Evolutionary conservation across 1,140 invertebrate genomes (phyloP), one percentile per base, ranked within the genome.

Genomic region (Conus ventricosus): DNA sequence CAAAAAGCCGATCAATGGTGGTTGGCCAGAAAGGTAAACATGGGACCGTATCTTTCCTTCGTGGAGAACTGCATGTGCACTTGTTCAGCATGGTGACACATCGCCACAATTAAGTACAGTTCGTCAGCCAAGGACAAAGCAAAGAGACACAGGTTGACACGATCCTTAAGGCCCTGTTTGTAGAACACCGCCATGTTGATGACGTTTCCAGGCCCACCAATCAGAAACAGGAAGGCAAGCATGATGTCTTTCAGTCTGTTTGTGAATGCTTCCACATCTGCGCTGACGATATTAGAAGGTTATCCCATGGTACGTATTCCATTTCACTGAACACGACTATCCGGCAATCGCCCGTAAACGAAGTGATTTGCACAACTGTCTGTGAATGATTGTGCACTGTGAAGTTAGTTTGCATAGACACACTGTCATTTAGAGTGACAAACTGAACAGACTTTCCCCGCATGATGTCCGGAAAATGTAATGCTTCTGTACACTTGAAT

Each of bases 61-160:
- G 76, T 39, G 76, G 8, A 39, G 76, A 78, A 78, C 76, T 78
- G 76, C 76, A 8, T 11, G 76, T 78, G 27, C 1, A 78, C 25
- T 51, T 39, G 25, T 11, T 78, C 76, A 13, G 25, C 76, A 39
- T 39, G 39, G 27, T 17, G 76, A 39, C 5, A 27, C 76, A 78
- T 78, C 76, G 76, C 10, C 25, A 11, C 25, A 17, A 78, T 51
- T 6, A 78, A 25, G 25, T 27, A 78, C 76, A 78, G 76, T 17
- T 78, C 76, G 76, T 84, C 83, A 23, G 55, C 83, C 11, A 84
- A 7, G 20, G 83, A 57, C 54, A 84, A 25, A 10, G 55, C 27
- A 25, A 84, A 84, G 25, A 84, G 83, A 84, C 83, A 84, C 25
- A 84, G 57, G 83, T 84, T 84, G 23, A 84, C 83, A 39, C 83